Evolutionary conservation across 1,140 invertebrate genomes (phyloP).

Genomic region (Argopecten irradians): DNA sequence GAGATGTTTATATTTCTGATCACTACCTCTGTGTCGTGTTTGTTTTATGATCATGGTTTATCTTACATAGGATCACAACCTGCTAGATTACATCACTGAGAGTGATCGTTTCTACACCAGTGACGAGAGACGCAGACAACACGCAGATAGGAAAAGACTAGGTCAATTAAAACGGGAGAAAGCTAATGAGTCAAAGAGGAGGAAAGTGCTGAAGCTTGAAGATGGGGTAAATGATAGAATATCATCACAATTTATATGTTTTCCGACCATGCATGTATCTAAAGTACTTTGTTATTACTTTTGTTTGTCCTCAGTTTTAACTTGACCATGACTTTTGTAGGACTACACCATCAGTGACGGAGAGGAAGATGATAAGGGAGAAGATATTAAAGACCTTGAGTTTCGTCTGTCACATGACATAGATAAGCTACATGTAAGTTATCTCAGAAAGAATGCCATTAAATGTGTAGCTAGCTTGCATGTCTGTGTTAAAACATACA

Average conservation of each 20-base stretch:
- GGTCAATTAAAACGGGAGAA: slow-evolving; percentile 86
- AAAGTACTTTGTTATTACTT: too few species aligned
- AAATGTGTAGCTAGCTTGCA: not conserved
- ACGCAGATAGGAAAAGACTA: slow-evolving; percentile 92
- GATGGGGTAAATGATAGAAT: slow-evolving; percentile 64
- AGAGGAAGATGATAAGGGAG: slow-evolving; percentile 79
- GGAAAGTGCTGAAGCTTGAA: slow-evolving; percentile 84
- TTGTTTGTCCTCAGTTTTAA: not conserved
- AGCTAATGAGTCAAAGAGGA: slow-evolving; percentile 82
- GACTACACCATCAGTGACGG: slow-evolving; percentile 69
- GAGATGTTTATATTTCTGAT: not conserved
- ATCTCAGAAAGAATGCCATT: not conserved
- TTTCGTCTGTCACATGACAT: slow-evolving; percentile 82
- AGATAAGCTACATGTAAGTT: slow-evolving; percentile 70
- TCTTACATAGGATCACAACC: slow-evolving; percentile 68
- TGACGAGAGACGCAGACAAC: slow-evolving; percentile 86
- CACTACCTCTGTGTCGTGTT: not conserved
- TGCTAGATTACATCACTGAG: slow-evolving; percentile 59
- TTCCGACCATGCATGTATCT: too few species aligned
- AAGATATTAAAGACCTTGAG: slow-evolving; percentile 94
- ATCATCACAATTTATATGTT: too few species aligned
- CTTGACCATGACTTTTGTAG: slow-evolving; percentile 52
- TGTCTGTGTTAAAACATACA: not conserved
- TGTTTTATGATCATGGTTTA: not conserved
- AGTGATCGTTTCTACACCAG: slow-evolving; percentile 76